These are phyloP conservation scores for Dinocampus coccinellae DNA, from an alignment of 2,888 invertebrate genomes.

Conservation along the genomic window DNA sequence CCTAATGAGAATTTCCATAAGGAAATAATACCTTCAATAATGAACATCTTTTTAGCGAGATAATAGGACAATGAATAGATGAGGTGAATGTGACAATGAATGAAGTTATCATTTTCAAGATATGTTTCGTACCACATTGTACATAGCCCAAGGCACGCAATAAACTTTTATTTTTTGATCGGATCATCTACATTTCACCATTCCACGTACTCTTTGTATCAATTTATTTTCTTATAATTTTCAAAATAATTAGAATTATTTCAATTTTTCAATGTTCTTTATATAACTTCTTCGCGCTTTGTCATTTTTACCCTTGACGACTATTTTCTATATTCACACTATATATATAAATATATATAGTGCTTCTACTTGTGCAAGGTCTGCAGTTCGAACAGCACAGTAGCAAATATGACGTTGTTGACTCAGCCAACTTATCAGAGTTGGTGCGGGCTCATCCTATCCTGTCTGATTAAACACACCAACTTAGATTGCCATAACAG, in stretches of 20 bases:
- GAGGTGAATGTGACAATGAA: too few relatives aligned
- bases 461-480: constrained; percentile 62
- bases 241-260: too few relatives aligned
- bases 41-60: neutral
- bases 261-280: too few relatives aligned
- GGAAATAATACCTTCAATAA: neutral
- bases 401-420: constrained; percentile 60
- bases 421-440: constrained; percentile 62
- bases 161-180: too few relatives aligned
- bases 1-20: constrained; percentile 7
- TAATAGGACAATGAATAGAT: constrained; percentile 9
- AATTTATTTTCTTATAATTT: too few relatives aligned
- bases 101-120: too few relatives aligned
- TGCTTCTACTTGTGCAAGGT: constrained; percentile 47
- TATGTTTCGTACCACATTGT: too few relatives aligned
- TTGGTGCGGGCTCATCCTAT: constrained; percentile 48
- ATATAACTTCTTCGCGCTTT: constrained; percentile 22
- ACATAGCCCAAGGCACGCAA: too few relatives aligned
- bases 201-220: too few relatives aligned
- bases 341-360: constrained; percentile 35
- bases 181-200: too few relatives aligned
- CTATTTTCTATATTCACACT: too few relatives aligned
- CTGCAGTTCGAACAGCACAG: constrained; percentile 51
- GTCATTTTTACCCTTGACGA: constrained; percentile 8
- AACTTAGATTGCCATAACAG: constrained; percentile 63